Percentiles rank a stretch among this genome's conserved stretches.
phyloP scores from a whole-genome alignment of 2,888 invertebrate genomes.

The Sclerodermus sp. region DNA sequence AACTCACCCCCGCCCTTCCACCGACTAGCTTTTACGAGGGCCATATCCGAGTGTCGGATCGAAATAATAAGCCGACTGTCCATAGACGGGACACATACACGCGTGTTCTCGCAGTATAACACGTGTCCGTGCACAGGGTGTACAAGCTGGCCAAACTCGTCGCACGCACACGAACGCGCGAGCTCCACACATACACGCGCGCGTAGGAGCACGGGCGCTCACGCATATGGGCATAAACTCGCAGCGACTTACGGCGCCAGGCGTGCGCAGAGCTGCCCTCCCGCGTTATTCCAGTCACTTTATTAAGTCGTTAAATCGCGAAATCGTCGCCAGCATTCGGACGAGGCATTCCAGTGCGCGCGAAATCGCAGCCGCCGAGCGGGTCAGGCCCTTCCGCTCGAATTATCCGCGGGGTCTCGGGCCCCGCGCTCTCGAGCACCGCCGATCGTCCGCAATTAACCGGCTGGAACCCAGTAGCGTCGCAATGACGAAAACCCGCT shows the following conservation, averaged over 20 bases:
- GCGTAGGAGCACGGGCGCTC: background rate
- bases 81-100: too few species aligned
- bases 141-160: too few species aligned
- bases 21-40: conserved; percentile 40
- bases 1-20: conserved; percentile 1
- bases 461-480: too few species aligned
- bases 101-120: too few species aligned
- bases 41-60: conserved; percentile 18
- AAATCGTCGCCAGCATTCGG: conserved; percentile 14
- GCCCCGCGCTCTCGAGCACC: conserved; percentile 1
- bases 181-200: conserved; percentile 2
- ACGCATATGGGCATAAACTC: conserved; percentile 25
- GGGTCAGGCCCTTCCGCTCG: too few species aligned
- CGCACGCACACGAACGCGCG: conserved; percentile 2
- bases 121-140: too few species aligned
- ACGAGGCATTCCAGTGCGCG: conserved; percentile 5
- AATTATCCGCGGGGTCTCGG: too few species aligned
- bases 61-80: conserved; percentile 30
- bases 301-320: conserved; percentile 37
- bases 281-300: conserved; percentile 22
- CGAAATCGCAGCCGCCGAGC: too few species aligned
- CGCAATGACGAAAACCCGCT: too few species aligned
- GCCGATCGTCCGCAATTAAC: too few species aligned
- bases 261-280: conserved; percentile 2
- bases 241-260: conserved; percentile 30